A percentile compares a stretch with the other conserved stretches of the same genome.
These are phyloP conservation scores for Pelobates cultripes DNA, from an alignment of 2,797 vertebrate genomes.

Conservation along the genomic window DNA sequence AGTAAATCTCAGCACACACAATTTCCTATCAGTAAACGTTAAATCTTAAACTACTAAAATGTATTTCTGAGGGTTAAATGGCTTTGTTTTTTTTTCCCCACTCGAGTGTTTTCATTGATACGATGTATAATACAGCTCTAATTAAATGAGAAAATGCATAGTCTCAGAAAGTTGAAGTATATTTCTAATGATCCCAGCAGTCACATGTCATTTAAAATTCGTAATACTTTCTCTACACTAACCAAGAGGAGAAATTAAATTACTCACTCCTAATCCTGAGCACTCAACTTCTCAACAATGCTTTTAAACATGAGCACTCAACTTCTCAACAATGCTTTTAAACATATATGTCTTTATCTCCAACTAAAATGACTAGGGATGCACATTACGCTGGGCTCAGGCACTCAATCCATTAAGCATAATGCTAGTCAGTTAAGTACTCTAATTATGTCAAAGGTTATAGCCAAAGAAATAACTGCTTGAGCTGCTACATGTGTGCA, in stretches of 20 bases:
- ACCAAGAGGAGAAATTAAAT: slow-evolving; percentile 13
- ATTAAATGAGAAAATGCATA: background rate
- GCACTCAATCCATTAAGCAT: slow-evolving; percentile 28
- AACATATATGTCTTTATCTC: slow-evolving; percentile 25
- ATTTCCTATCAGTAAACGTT: too few species aligned
- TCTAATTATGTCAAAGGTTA: slow-evolving; percentile 23
- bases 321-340: slow-evolving; percentile 40
- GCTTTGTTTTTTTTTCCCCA: too few species aligned
- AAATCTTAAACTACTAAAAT: too few species aligned
- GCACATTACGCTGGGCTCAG: slow-evolving; percentile 10
- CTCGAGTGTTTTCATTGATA: too few species aligned
- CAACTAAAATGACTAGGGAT: slow-evolving; percentile 4
- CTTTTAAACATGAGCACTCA: slow-evolving; percentile 25
- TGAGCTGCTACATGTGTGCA: background rate
- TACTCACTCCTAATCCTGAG: slow-evolving; percentile 12
- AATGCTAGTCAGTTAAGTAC: background rate
- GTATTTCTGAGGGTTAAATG: too few species aligned
- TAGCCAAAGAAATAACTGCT: slow-evolving; percentile 4
- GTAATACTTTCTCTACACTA: background rate
- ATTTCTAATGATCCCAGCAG: background rate
- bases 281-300: slow-evolving; percentile 18
- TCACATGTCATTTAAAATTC: background rate
- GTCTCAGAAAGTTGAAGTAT: background rate
- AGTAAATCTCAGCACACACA: too few species aligned
- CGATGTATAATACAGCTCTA: background rate